Evolutionary conservation across 2,797 vertebrate species (phyloP), one percentile per base, ranked within the genome.

Genomic region (Siniperca scherzeri): DNA sequence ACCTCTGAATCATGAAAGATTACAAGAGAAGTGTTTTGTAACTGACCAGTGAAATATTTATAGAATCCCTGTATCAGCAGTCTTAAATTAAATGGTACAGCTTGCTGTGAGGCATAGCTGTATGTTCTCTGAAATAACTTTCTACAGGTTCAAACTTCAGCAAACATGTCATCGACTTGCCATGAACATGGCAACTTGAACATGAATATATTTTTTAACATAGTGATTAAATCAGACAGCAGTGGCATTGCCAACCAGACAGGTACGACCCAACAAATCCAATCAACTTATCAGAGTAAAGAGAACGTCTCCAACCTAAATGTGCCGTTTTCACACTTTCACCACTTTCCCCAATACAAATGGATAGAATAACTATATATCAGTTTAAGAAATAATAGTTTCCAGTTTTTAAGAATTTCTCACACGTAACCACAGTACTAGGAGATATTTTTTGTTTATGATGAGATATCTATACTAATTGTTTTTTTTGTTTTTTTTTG

Each of bases 1-100:
- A 61, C 77, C 27, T 61, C 82, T 83, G 81, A 91, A 79, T 90
- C 84, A 81, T 78, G 88, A 85, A 86, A 66, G 4, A 56, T 76
- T 82, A 71, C 66, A 36, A 66, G 67, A 70, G 21, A 5, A 73
- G 38, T 1, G 4, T 64, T 81, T 78, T 81, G 57, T 85, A 78
- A 87, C 80, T 89, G 83, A 77, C 83, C 88, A 22, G 64, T 7
- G 36, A 74, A 69, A 79, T 81, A 65, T 89, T 80, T 71, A 81
- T 77, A 50, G 60, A 87, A 67, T 70, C 10, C 3, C 44, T 74
- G 62, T 14, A 42, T 83, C 60, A 76, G 70, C 84, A 73, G 21
- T 68, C 30, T 25, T 75, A 30, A 30, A 12, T 48, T 57, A 70
- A 67, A 14, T 2, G 19, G 3, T 65, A 55, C 30, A 16, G 72